Evolutionary conservation across 2,113 vertebrate genomes (phyloP), one percentile per base, ranked within the genome.

Genomic region (Crocuta crocuta): DNA sequence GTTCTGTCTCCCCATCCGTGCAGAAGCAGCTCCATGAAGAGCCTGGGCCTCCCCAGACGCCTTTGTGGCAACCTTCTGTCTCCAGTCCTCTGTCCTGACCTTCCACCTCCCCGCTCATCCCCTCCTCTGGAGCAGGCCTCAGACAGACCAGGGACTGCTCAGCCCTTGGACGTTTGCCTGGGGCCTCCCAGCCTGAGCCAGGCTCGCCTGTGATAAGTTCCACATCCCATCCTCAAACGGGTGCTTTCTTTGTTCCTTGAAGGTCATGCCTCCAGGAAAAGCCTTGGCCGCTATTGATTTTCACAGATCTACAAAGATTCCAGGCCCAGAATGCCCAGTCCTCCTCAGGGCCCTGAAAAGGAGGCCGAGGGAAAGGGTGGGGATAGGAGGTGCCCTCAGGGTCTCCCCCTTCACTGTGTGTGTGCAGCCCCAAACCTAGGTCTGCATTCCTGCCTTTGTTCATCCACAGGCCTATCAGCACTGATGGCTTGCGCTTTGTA

Each of bases 171-270:
- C 23, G 10, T 48, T 73, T 31, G 35, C 63, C 73, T 19, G 13
- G n/a, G 76, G 74, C 39, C 85, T 84, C 86, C 31, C 1, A 0
- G 35, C 55, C 39, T 9, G 7, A 11, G 43, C 80, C 43, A 70
- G 71, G 23, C 94, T 83, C 2, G 70, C 43, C 63, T 1, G 17
- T 53, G 81, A 92, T 65, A 82, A 95, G 94, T 39, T 85, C 74
- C 10, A 10, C 21, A 65, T 63, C 85, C 92, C 33, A 45, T 76
- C 93, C 74, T 68, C 48, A 31, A 31, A 39, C 39, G 9, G 82
- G 48, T 48, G 55, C 17, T 71, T 95, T 95, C 92, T 97, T 96
- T 94, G 79, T 97, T 90, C 55, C 50, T 70, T 74, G 84, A 95
- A 92, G 95, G 84, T 97, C 76, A 78, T 13, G 19, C 61, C 50